phyloP scores from a whole-genome alignment of 2,113 vertebrate genomes.

The Hepsetus odoe region DNA sequence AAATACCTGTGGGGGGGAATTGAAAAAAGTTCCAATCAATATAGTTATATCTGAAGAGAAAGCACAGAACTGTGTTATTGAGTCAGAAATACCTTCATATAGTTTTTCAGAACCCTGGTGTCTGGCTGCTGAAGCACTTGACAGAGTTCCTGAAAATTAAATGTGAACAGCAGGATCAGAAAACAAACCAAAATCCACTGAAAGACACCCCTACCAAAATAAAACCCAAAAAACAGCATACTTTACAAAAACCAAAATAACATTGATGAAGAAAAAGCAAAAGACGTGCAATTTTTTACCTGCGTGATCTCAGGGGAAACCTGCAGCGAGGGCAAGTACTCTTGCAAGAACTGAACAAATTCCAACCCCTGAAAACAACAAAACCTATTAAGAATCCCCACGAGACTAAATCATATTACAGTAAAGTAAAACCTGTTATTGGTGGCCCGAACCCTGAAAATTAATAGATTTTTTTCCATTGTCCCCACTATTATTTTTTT shows the following conservation, averaged over 20 bases:
- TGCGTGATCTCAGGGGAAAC: slow-evolving; percentile 94
- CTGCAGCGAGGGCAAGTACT: slow-evolving; percentile 93
- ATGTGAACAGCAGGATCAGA: not conserved
- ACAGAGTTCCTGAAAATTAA: slow-evolving; percentile 83
- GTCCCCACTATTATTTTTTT: no score
- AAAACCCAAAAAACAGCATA: no score
- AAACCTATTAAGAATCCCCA: not conserved
- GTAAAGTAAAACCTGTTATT: no score
- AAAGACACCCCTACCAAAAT: not conserved
- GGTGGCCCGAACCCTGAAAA: no score
- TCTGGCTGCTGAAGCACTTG: slow-evolving; percentile 96
- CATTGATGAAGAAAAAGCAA: not conserved
- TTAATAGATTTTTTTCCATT: no score
- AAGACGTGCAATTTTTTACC: no score
- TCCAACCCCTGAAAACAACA: slow-evolving; percentile 83
- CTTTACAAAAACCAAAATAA: not conserved
- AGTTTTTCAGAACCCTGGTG: slow-evolving; percentile 96
- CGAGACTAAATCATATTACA: no score
- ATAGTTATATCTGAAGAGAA: not conserved
- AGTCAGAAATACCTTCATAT: slow-evolving; percentile 86
- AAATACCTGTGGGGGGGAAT: slow-evolving; percentile 79
- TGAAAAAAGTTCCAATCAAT: not conserved
- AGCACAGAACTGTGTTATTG: not conserved
- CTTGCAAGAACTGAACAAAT: slow-evolving; percentile 94
- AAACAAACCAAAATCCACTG: not conserved